Base-by-base conservation (phyloP, 2,888 invertebrate genomes). In the Heteromurus nitidus region DNA sequence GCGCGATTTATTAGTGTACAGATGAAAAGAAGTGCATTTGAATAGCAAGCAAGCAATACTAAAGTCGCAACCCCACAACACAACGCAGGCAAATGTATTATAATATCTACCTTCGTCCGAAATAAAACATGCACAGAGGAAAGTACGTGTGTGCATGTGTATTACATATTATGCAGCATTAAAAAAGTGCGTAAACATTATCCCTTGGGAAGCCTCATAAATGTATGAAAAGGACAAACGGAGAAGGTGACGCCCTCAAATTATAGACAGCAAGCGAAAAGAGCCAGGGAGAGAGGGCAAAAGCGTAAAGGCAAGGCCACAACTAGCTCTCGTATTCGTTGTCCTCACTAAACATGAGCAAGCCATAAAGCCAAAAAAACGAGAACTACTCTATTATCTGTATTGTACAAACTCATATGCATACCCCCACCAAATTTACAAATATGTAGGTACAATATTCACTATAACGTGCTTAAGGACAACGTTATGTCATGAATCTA, bases 171-270 rank as follows among this genome's bases (percentile, higher is more conserved):
- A 5, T 24, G 13, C 5, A 36, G n/a, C 47, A 47, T 47, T 11
- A 55, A 74, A 72, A 74, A 74, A 74, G 74, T 74, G 74, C 74
- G 74, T 74, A 53, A 68, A 68, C 74, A 53, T 65, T 64, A 31
- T 65, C 74, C 74, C 74, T 69, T 58, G 53, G 68, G 74, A 74
- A 68, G 81, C 77, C 53, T 84, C 83, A 86, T 86, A 84, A 86
- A 86, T 86, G 85, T 85, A 83, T 86, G 85, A 85, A 87, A 85
- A 87, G 86, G 86, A 86, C 86, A 86, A 87, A 86, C 82, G 87
- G 85, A 87, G 85, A 82, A 87, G 86, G 86, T 86, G 85, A 87
- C 87, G 87, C 87, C 87, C 87, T 86, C 85, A 87, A 87, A 87
- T 87, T 87, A 87, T 85, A 85, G 87, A 82, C 84, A 84, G 82